phyloP scores from a whole-genome alignment of 2,888 invertebrate genomes.

The Tanypteryx hageni region DNA sequence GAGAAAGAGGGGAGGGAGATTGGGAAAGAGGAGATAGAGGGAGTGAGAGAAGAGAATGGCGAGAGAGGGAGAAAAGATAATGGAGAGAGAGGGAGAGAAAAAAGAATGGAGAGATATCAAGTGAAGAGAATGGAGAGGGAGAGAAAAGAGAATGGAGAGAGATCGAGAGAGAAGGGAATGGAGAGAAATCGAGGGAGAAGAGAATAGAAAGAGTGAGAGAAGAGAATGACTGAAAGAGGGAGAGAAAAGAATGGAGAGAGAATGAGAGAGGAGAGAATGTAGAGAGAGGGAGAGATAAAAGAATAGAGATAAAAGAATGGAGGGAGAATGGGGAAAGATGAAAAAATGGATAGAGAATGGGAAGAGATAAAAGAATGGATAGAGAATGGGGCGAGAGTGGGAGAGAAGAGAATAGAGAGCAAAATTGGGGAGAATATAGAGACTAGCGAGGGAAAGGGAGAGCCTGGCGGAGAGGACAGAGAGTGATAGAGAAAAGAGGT shows the following conservation, averaged over 20 bases:
- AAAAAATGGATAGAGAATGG: too few relatives aligned
- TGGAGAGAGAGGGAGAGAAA: background rate
- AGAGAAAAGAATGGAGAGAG: background rate
- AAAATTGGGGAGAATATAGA: background rate
- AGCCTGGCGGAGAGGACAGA: background rate
- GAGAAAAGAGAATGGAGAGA: background rate
- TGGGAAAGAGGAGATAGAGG: too few relatives aligned
- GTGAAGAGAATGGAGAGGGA: too few relatives aligned
- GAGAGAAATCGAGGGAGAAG: background rate
- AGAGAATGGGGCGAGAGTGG: too few relatives aligned
- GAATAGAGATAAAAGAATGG: too few relatives aligned
- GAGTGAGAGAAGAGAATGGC: background rate
- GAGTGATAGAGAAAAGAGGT: background rate
- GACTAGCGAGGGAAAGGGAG: background rate
- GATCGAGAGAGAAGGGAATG: too few relatives aligned
- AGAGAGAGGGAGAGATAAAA: too few relatives aligned
- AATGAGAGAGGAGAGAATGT: background rate
- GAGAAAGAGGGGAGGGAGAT: slow-evolving; percentile 6
- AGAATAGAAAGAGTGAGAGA: background rate
- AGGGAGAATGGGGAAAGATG: too few relatives aligned
- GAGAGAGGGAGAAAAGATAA: background rate
- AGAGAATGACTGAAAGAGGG: too few relatives aligned
- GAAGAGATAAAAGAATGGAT: too few relatives aligned
- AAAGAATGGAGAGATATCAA: background rate
- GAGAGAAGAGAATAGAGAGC: background rate